Percentiles rank a stretch among this genome's conserved stretches.
These are phyloP conservation scores for Caenorhabditis remanei DNA, from an alignment of 1,140 invertebrate species.

Conservation along the genomic window DNA sequence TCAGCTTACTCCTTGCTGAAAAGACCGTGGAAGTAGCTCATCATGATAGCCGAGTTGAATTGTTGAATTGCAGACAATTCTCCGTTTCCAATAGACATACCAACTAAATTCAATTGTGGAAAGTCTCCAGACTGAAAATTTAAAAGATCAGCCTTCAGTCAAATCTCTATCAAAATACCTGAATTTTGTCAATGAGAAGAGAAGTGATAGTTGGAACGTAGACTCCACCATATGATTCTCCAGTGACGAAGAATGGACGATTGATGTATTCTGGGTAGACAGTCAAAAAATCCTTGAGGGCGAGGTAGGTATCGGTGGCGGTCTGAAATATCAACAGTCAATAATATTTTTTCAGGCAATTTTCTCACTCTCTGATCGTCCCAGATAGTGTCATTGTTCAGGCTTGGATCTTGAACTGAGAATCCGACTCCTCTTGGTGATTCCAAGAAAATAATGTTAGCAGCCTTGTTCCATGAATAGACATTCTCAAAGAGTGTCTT, in stretches of 20 bases:
- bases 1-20: constrained; percentile 67
- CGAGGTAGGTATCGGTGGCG: constrained; percentile 49
- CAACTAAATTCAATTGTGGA: constrained; percentile 68
- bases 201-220: constrained; percentile 79
- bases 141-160: background rate
- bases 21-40: constrained; percentile 72
- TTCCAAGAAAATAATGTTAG: constrained; percentile 84
- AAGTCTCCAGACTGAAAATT: constrained; percentile 63
- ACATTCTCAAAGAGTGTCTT: constrained; percentile 78
- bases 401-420: constrained; percentile 78
- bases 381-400: constrained; percentile 78
- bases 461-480: constrained; percentile 81
- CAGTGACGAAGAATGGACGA: constrained; percentile 78
- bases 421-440: constrained; percentile 81
- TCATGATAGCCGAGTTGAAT: constrained; percentile 69
- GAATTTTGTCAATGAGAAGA: constrained; percentile 70
- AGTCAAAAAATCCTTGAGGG: constrained; percentile 78
- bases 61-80: constrained; percentile 68
- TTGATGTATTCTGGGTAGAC: constrained; percentile 80
- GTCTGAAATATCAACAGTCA: constrained; percentile 29
- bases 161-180: constrained; percentile 29
- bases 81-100: constrained; percentile 74
- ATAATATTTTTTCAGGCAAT: background rate
- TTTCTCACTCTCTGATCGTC: constrained; percentile 77
- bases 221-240: constrained; percentile 79